phyloP scores from a whole-genome alignment of 1,140 invertebrate species.

The Drosophila funebris region DNA sequence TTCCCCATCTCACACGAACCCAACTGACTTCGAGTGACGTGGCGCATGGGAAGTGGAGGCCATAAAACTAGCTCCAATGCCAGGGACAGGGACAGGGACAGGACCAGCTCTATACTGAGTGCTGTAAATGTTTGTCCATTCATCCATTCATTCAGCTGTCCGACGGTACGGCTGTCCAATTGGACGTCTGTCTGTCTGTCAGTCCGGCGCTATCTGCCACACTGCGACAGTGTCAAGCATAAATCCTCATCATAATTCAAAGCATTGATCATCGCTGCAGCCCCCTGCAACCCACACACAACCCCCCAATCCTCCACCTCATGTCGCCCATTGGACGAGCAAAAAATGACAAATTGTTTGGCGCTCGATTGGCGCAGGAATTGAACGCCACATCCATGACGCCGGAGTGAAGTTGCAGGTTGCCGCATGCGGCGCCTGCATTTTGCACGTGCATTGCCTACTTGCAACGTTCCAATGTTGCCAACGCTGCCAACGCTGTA shows the following conservation, averaged over 20 bases:
- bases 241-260: constrained; percentile 84
- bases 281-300: background rate
- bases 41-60: constrained; percentile 59
- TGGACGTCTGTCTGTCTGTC: constrained; percentile 28
- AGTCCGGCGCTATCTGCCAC: constrained; percentile 75
- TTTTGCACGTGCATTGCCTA: constrained; percentile 62
- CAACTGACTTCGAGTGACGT: constrained; percentile 30
- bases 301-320: background rate
- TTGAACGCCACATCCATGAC: constrained; percentile 42
- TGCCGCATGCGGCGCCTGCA: constrained; percentile 54
- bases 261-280: constrained; percentile 78
- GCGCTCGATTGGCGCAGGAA: constrained; percentile 73
- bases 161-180: constrained; percentile 33
- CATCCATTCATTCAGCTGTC: constrained; percentile 44
- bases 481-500: constrained; percentile 26
- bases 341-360: constrained; percentile 84
- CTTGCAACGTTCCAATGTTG: constrained; percentile 5
- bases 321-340: constrained; percentile 22
- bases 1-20: background rate
- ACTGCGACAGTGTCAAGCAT: constrained; percentile 82
- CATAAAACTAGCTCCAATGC: constrained; percentile 72
- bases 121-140: constrained; percentile 73
- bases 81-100: constrained; percentile 10
- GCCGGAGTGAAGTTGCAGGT: constrained; percentile 23
- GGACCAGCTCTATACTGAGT: constrained; percentile 2